phyloP scores from a whole-genome alignment of 1,140 invertebrate species.

The Ridgeia piscesae region DNA sequence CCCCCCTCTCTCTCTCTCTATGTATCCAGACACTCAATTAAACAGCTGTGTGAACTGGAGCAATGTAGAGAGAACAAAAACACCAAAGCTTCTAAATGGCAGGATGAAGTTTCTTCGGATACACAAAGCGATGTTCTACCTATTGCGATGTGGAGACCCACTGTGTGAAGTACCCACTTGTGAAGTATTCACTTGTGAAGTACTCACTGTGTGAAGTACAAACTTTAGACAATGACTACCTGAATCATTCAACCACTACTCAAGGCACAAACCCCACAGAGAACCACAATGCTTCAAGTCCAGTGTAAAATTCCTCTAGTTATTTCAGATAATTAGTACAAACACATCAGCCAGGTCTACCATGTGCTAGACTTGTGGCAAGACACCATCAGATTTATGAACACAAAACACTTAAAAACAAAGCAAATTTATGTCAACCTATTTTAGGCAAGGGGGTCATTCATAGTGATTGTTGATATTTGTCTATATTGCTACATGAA shows the following conservation, averaged over 20 bases:
- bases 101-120: not conserved
- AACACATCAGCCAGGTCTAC: not conserved
- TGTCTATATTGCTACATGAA: too few species aligned
- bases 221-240: not conserved
- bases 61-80: not conserved
- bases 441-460: not conserved
- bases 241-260: not conserved
- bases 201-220: too few species aligned
- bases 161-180: not conserved
- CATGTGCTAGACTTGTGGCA: not conserved
- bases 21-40: not conserved
- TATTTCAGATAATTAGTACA: not conserved
- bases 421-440: not conserved
- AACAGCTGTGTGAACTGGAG: not conserved
- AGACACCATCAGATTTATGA: not conserved
- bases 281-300: too few species aligned
- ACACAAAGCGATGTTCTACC: not conserved
- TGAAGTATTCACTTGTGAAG: too few species aligned
- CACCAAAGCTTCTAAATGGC: not conserved
- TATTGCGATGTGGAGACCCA: not conserved
- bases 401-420: not conserved
- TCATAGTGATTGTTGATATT: too few species aligned
- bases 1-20: too few species aligned
- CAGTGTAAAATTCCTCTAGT: not conserved
- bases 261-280: too few species aligned